A percentile compares a stretch with the other conserved stretches of the same genome.
Conservation (phyloP, 2,888 invertebrate genomes). For the Platycnemis pennipes region DNA sequence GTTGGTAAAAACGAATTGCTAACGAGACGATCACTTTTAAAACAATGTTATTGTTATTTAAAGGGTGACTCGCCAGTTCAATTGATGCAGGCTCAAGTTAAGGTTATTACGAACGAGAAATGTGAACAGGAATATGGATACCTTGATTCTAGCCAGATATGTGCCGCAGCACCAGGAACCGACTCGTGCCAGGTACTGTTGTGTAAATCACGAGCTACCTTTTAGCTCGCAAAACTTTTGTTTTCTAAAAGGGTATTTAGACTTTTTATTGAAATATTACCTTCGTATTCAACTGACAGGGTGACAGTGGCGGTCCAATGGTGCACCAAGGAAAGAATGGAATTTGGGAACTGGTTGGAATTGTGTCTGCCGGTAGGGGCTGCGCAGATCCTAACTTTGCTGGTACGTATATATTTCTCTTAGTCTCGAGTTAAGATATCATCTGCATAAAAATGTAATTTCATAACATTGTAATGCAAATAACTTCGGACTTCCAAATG, state of each 20-base stretch:
- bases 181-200: slow-evolving; percentile 42
- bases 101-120: slow-evolving; percentile 13
- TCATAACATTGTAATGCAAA: too few relatives aligned
- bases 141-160: slow-evolving; percentile 42
- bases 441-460: too few relatives aligned
- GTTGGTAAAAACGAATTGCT: neutral
- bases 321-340: slow-evolving; percentile 28
- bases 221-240: neutral
- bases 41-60: neutral
- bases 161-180: slow-evolving; percentile 36
- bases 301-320: slow-evolving; percentile 55
- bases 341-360: slow-evolving; percentile 49
- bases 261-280: too few relatives aligned
- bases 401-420: neutral
- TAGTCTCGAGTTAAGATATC: too few relatives aligned
- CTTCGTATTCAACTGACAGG: neutral
- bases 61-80: slow-evolving; percentile 37
- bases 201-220: neutral
- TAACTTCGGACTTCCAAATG: too few relatives aligned
- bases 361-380: slow-evolving; percentile 40
- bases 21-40: neutral
- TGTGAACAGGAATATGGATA: slow-evolving; percentile 35
- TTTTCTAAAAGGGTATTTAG: neutral
- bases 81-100: slow-evolving; percentile 37
- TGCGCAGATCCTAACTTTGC: slow-evolving; percentile 54